A percentile compares a stretch with the other conserved stretches of the same genome.
These are phyloP conservation scores for Acrocyrtus sp. DNA, from an alignment of 2,888 invertebrate species.

Conservation along the genomic window DNA sequence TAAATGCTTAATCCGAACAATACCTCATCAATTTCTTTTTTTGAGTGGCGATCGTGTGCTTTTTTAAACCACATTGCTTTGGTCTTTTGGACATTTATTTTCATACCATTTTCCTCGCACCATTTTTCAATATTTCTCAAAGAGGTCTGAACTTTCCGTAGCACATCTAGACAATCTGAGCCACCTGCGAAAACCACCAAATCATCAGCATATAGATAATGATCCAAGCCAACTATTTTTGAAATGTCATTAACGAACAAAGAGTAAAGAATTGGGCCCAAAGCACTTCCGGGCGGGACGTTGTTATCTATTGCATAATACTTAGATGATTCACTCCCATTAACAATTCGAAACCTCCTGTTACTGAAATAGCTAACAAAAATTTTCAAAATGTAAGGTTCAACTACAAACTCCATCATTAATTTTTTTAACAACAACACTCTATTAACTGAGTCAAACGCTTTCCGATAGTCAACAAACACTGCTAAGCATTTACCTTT, in stretches of 20 bases:
- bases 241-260: neutral
- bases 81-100: neutral
- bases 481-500: neutral
- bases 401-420: neutral
- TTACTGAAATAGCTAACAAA: neutral
- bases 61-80: conserved; percentile 5
- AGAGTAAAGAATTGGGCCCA: neutral
- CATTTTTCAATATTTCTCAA: neutral
- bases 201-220: neutral
- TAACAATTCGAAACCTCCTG: neutral
- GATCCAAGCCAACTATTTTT: neutral
- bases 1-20: neutral
- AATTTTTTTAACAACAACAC: neutral
- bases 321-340: neutral
- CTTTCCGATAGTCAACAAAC: neutral
- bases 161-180: neutral
- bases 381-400: neutral
- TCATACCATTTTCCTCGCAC: neutral
- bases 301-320: neutral
- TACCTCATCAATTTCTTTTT: neutral
- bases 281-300: neutral
- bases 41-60: neutral
- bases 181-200: neutral
- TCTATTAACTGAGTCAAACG: neutral
- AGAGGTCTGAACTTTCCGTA: neutral